Percentiles rank a stretch among this genome's conserved stretches.
These are phyloP conservation scores for Gymnothorax reevesii DNA, from an alignment of 2,797 vertebrate genomes.

Conservation along the genomic window DNA sequence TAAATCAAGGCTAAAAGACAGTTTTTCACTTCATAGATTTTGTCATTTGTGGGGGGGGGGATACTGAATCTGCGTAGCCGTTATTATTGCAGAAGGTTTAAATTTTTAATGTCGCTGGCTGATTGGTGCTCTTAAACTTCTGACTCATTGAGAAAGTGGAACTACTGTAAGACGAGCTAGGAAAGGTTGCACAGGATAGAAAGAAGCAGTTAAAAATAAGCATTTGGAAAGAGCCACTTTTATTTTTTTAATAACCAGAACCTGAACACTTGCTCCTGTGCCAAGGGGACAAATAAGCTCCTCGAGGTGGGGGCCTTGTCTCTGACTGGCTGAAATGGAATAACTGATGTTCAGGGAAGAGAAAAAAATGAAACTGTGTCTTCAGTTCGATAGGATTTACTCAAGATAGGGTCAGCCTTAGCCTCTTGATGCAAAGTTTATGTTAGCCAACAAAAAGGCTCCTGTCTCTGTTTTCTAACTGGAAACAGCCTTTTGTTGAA, in stretches of 20 bases:
- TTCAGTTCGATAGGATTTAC: neutral
- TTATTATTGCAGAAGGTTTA: too few relatives aligned
- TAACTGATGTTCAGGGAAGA: neutral
- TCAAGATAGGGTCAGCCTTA: neutral
- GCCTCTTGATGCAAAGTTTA: neutral
- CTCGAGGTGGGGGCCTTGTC: slow-evolving; percentile 2
- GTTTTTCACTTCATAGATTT: too few relatives aligned
- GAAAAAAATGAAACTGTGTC: neutral
- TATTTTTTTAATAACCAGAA: neutral
- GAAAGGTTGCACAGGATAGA: too few relatives aligned
- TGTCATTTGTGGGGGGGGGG: too few relatives aligned
- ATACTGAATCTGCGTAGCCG: too few relatives aligned
- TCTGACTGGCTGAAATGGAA: neutral
- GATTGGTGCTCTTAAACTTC: too few relatives aligned
- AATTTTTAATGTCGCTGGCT: too few relatives aligned
- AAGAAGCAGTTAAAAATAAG: too few relatives aligned
- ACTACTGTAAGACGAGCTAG: too few relatives aligned
- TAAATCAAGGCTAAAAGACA: too few relatives aligned
- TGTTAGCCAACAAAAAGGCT: neutral
- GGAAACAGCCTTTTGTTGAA: neutral
- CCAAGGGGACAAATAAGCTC: neutral
- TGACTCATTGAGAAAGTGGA: too few relatives aligned
- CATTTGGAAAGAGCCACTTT: too few relatives aligned
- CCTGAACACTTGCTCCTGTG: neutral
- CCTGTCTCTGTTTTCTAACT: neutral